Evolutionary conservation across 2,888 invertebrate genomes (phyloP).

Genomic region (Lucinisca nassula): DNA sequence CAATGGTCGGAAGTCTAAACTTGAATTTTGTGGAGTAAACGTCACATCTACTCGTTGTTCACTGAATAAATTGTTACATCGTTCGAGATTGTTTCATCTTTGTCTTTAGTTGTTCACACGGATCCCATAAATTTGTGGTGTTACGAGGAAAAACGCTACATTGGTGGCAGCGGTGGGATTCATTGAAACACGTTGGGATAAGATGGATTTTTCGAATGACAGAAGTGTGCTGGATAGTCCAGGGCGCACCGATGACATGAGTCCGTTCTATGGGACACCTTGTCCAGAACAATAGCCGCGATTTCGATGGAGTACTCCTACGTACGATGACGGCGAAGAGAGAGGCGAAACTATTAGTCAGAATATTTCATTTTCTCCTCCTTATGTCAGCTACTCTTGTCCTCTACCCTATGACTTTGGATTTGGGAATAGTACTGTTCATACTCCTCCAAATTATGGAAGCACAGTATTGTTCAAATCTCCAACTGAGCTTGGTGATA

Average conservation of each 20-base stretch:
- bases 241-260: background rate
- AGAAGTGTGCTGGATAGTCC: background rate
- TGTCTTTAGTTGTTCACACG: background rate
- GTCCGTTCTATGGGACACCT: background rate
- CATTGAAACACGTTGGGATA: background rate
- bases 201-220: background rate
- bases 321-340: background rate
- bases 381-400: background rate
- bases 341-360: background rate
- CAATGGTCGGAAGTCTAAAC: background rate
- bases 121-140: background rate
- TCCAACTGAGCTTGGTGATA: background rate
- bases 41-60: background rate
- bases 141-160: background rate
- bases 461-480: background rate
- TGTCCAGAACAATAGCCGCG: background rate
- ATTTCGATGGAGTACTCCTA: background rate
- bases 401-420: background rate
- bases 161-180: conserved; percentile 3
- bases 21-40: background rate
- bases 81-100: background rate
- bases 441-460: background rate
- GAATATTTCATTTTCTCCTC: background rate
- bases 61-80: too few relatives aligned
- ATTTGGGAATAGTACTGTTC: background rate